Conservation (phyloP, 2,113 vertebrate genomes). For the Serranochromis macrocephalus region DNA sequence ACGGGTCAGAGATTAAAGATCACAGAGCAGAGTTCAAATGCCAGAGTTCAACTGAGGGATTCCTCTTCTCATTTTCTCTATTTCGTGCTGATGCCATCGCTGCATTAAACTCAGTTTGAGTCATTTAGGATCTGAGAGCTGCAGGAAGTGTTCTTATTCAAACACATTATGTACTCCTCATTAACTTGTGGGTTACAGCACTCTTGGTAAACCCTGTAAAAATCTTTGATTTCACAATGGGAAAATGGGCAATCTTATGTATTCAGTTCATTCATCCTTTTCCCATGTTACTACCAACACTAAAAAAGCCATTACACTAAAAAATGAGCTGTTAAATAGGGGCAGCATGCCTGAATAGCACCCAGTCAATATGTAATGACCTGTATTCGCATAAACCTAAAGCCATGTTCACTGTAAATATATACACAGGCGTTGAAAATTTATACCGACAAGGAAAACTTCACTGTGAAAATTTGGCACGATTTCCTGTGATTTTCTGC, state of each 20-base stretch:
- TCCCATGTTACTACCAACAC: slow-evolving; percentile 14
- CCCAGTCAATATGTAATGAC: neutral
- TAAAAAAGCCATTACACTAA: slow-evolving; percentile 41
- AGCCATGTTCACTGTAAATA: neutral
- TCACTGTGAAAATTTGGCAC: neutral
- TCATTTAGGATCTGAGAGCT: neutral
- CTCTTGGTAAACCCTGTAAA: slow-evolving; percentile 7
- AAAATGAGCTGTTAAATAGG: slow-evolving; percentile 33
- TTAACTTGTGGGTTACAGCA: slow-evolving; percentile 14
- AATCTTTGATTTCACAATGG: slow-evolving; percentile 3
- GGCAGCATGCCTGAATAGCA: slow-evolving; percentile 15
- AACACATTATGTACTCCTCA: neutral
- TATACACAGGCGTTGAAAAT: neutral
- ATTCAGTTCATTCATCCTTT: slow-evolving; percentile 21
- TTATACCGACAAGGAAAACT: neutral
- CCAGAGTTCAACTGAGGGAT: slow-evolving; percentile 13
- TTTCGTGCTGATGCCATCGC: neutral
- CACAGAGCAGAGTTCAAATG: slow-evolving; percentile 11
- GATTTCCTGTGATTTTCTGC: neutral
- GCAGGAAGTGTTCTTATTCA: neutral
- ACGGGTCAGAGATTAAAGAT: slow-evolving; percentile 4
- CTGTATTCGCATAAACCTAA: neutral
- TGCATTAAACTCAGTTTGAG: neutral
- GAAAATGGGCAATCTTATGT: neutral
- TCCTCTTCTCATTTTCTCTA: neutral